These are phyloP conservation scores for Leptonema lineaticorne DNA, from an alignment of 1,140 invertebrate genomes.

Conservation along the genomic window DNA sequence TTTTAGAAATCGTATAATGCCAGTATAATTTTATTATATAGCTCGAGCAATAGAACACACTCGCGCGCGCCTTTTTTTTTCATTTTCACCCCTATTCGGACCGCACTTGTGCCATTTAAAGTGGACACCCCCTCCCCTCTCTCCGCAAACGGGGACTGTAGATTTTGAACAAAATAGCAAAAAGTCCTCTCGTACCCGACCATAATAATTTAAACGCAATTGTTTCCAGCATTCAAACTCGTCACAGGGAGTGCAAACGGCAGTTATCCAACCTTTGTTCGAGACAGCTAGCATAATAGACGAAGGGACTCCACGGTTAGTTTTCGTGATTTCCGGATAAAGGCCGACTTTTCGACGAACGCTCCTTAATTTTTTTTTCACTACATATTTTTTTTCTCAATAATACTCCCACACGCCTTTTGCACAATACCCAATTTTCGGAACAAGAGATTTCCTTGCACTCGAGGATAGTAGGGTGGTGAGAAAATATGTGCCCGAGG, in stretches of 20 bases:
- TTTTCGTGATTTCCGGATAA: too few species aligned
- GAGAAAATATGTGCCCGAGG: slow-evolving; percentile 20
- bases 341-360: too few species aligned
- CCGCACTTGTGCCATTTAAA: not conserved
- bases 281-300: slow-evolving; percentile 10
- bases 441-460: not conserved
- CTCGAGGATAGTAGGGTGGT: not conserved
- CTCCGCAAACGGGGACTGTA: too few species aligned
- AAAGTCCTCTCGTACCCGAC: not conserved
- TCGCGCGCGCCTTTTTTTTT: too few species aligned
- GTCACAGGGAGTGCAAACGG: too few species aligned
- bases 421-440: slow-evolving; percentile 23
- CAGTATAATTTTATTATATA: too few species aligned
- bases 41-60: too few species aligned
- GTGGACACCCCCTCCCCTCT: not conserved
- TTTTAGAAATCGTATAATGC: too few species aligned
- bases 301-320: not conserved
- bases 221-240: slow-evolving; percentile 12
- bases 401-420: too few species aligned
- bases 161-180: not conserved
- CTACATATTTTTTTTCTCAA: too few species aligned
- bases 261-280: not conserved
- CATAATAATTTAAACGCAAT: slow-evolving; percentile 11
- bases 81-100: too few species aligned
- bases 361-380: too few species aligned